phyloP scores from a whole-genome alignment of 2,113 vertebrate genomes.

The Drymodes brunneopygia region DNA sequence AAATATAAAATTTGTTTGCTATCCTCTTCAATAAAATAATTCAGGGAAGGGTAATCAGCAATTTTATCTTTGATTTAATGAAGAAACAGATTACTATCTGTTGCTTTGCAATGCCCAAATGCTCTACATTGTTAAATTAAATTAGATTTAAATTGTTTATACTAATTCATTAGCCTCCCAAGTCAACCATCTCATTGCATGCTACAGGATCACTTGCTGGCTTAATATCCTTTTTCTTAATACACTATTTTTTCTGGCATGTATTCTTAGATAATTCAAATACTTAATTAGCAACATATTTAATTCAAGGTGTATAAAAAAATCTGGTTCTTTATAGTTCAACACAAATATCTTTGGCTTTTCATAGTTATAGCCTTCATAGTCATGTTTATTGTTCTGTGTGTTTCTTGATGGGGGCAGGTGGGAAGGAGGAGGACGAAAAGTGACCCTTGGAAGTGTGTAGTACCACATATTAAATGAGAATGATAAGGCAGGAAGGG shows the following conservation, averaged over 20 bases:
- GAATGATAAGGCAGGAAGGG: not conserved
- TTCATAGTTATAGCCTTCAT: not conserved
- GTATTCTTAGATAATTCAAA: not conserved
- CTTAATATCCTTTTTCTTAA: not conserved
- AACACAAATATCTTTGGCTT: not conserved
- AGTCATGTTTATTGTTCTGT: not conserved
- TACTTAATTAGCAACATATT: not conserved
- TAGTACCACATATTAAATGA: not conserved
- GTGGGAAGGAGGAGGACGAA: not conserved
- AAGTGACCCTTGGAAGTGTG: not conserved
- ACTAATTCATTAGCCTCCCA: constrained; percentile 60
- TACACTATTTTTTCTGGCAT: not conserved
- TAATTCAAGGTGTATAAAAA: not conserved
- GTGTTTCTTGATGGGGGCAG: not conserved
- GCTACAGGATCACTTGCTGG: not conserved
- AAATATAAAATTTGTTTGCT: constrained; percentile 36
- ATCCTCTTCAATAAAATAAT: constrained; percentile 48
- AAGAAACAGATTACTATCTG: constrained; percentile 38
- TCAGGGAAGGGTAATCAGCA: constrained; percentile 45
- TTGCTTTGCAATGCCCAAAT: constrained; percentile 49
- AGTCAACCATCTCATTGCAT: constrained; percentile 34
- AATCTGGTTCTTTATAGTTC: not conserved
- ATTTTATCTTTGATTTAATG: constrained; percentile 59
- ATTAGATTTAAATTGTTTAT: constrained; percentile 54
- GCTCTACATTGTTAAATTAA: constrained; percentile 59